Evolutionary conservation across 2,888 invertebrate species (phyloP), one percentile per base, ranked within the genome.

Genomic region (Temnothorax rugatulus): DNA sequence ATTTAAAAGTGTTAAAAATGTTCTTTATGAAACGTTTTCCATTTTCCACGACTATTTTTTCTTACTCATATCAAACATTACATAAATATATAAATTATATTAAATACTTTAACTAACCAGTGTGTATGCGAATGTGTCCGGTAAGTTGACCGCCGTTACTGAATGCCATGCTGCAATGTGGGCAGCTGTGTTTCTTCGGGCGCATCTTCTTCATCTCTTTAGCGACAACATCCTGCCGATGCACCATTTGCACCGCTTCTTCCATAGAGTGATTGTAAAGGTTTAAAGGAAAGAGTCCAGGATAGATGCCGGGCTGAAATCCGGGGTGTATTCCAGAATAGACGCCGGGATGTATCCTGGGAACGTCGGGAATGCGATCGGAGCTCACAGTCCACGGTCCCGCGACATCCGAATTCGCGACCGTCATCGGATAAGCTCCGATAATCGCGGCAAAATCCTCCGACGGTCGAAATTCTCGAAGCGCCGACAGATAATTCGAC

Each of bases 141-240:
- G 98, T 98, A 0, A 99, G 95, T 91, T 99, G 98, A 0, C 98
- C 98, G 94, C 98, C 98, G 94, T 99, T 99, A n/a, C 98, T 98
- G 94, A 99, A 99, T 0, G 98, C 98, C 0, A 98, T 98, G 90
- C 98, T 96, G 93, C 99, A 99, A 92, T 98, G 97, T 0, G 98
- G 97, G 92, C 99, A 99, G 90, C 98, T 97, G 95, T 99, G 99
- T 93, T 98, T 98, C 95, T 98, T 98, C 1, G 99, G 98, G 0
- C 98, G 96, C 90, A 98, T 97, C 92, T 98, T 98, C 88, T 97
- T 96, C 74, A 92, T 88, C 44, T 93, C 92, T 4, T 93, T 94
- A 0, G 91, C 93, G 0, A 84, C 92, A 0, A 86, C 88, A 11
- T 94, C 95, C 50, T 94, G 92, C 1, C 91, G 91, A 3, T 93